Evolutionary conservation across 1,140 invertebrate genomes (phyloP).

Genomic region (Drosophila auraria): DNA sequence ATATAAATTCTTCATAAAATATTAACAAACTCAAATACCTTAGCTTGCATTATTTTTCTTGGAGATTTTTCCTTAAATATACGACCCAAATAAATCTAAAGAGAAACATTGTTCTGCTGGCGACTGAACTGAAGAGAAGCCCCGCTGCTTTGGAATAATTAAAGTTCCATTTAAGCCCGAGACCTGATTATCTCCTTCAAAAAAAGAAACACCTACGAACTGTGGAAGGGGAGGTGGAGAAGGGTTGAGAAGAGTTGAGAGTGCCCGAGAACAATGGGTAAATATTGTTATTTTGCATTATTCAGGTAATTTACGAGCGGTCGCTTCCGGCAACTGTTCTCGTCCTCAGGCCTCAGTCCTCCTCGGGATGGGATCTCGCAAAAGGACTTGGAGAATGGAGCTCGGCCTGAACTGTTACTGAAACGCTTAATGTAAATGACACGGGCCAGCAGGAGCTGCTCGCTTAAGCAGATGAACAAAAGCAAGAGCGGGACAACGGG

Average conservation of each 20-base stretch:
- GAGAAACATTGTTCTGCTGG: background rate
- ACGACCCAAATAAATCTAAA: constrained; percentile 9
- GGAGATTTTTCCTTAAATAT: background rate
- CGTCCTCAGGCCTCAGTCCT: background rate
- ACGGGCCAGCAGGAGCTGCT: constrained; percentile 37
- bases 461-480: constrained; percentile 34
- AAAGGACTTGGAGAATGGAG: constrained; percentile 10
- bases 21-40: background rate
- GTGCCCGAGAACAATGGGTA: constrained; percentile 61
- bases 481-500: constrained; percentile 40
- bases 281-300: constrained; percentile 82
- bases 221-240: background rate
- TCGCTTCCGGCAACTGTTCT: constrained; percentile 52
- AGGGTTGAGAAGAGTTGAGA: constrained; percentile 2
- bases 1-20: background rate
- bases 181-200: constrained; percentile 33
- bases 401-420: constrained; percentile 35
- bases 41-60: background rate
- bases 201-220: constrained; percentile 12
- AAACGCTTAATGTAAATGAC: constrained; percentile 60
- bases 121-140: background rate
- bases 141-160: constrained; percentile 37
- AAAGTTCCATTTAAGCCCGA: constrained; percentile 42
- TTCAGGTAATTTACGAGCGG: constrained; percentile 78
- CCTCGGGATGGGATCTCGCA: constrained; percentile 7